These are phyloP conservation scores for Odontomachus brunneus DNA, from an alignment of 1,140 invertebrate species.

Conservation along the genomic window DNA sequence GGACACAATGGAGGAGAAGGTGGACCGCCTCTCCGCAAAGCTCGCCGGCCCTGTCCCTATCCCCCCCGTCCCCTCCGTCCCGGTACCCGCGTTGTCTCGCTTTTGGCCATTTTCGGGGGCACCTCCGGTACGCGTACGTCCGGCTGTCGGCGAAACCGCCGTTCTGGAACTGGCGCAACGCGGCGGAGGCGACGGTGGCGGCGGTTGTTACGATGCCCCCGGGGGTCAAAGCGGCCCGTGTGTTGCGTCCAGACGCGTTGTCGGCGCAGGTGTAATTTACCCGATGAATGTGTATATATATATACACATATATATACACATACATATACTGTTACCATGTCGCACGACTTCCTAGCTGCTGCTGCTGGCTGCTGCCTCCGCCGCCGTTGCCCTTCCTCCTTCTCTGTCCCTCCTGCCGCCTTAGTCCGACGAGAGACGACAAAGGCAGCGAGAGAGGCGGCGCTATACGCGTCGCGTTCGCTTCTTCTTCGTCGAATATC, in stretches of 20 bases:
- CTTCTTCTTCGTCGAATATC: slow-evolving; percentile 17
- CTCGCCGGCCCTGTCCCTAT: background rate
- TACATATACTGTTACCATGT: slow-evolving; percentile 56
- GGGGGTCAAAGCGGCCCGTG: slow-evolving; percentile 47
- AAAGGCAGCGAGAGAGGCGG: slow-evolving; percentile 32
- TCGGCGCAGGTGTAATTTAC: slow-evolving; percentile 65
- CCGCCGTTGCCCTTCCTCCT: background rate
- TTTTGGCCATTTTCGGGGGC: slow-evolving; percentile 70
- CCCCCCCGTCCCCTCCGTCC: background rate
- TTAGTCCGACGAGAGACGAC: slow-evolving; percentile 2
- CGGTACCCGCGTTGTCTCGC: slow-evolving; percentile 39
- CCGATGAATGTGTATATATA: slow-evolving; percentile 49
- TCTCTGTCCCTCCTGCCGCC: too few relatives aligned
- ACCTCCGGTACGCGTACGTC: slow-evolving; percentile 59
- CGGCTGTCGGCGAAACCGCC: slow-evolving; percentile 67
- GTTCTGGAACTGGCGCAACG: slow-evolving; percentile 69
- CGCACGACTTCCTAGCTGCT: slow-evolving; percentile 56
- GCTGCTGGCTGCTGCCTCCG: slow-evolving; percentile 35
- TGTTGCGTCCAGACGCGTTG: slow-evolving; percentile 33
- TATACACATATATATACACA: too few relatives aligned
- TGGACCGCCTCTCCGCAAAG: slow-evolving; percentile 37
- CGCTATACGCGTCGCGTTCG: slow-evolving; percentile 20
- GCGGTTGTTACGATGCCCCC: slow-evolving; percentile 59
- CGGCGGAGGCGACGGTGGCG: background rate
- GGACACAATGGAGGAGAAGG: slow-evolving; percentile 60